Conservation (phyloP, 2,797 vertebrate genomes). For the Rhinophrynus dorsalis region DNA sequence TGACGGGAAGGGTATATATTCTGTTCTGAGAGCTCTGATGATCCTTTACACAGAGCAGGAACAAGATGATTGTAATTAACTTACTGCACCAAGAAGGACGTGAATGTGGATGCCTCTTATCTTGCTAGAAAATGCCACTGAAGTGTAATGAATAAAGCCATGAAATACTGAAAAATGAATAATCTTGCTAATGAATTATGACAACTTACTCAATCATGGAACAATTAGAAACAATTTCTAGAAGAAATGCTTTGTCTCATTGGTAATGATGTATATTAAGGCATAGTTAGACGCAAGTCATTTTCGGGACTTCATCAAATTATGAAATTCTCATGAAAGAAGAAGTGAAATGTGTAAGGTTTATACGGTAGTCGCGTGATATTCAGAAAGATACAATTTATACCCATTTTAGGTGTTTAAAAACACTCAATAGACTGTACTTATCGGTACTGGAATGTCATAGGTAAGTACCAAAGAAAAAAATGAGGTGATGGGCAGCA, state of each 20-base stretch:
- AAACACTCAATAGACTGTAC: too few species aligned
- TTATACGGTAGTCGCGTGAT: too few species aligned
- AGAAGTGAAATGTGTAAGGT: too few species aligned
- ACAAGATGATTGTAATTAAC: constrained; percentile 13
- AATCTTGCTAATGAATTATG: constrained; percentile 38
- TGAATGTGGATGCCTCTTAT: constrained; percentile 3
- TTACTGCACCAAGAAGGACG: not conserved
- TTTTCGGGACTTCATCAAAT: too few species aligned
- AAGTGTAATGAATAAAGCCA: constrained; percentile 14
- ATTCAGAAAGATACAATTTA: too few species aligned
- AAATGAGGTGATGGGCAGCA: too few species aligned
- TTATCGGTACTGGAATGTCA: too few species aligned
- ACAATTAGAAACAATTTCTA: constrained; percentile 32
- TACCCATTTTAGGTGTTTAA: too few species aligned
- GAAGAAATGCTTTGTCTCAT: constrained; percentile 16
- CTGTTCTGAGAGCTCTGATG: not conserved
- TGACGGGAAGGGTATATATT: too few species aligned
- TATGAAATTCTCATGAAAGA: too few species aligned
- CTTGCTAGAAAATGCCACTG: constrained; percentile 1
- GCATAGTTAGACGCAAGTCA: not conserved
- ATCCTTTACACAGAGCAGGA: not conserved
- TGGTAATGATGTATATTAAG: not conserved
- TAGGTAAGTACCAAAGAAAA: too few species aligned
- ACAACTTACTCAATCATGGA: constrained; percentile 23
- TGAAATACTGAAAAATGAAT: constrained; percentile 8